These are phyloP conservation scores for Lophius americanus DNA, from an alignment of 2,797 vertebrate genomes.

Conservation along the genomic window DNA sequence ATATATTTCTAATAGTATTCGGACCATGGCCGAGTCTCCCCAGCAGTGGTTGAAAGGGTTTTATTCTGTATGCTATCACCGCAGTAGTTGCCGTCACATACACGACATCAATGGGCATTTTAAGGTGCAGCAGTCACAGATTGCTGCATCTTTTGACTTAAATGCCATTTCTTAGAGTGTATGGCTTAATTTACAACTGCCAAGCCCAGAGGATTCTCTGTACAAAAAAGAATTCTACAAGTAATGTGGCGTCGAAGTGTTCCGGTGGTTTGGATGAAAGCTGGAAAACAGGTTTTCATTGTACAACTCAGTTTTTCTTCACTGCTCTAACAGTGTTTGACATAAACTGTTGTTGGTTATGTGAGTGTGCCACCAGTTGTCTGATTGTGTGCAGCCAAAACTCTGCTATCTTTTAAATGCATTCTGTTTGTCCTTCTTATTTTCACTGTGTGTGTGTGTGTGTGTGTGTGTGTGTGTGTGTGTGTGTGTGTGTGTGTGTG, in stretches of 20 bases:
- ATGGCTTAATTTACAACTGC: constrained; percentile 39
- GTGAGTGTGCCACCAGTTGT: constrained; percentile 6
- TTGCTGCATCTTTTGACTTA: constrained; percentile 28
- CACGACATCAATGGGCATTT: constrained; percentile 50
- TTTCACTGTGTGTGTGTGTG: not conserved
- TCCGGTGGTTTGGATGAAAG: constrained; percentile 22
- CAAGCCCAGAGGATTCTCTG: constrained; percentile 24
- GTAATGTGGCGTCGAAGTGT: constrained; percentile 31
- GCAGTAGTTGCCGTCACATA: constrained; percentile 2
- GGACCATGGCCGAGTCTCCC: constrained; percentile 14
- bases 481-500: constrained; percentile 4
- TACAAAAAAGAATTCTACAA: not conserved
- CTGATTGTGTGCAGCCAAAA: constrained; percentile 1
- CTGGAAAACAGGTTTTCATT: constrained; percentile 31
- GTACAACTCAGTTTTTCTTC: constrained; percentile 1
- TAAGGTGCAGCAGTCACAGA: constrained; percentile 7
- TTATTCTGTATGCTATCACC: constrained; percentile 24
- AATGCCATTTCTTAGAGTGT: constrained; percentile 49
- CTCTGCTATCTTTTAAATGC: not conserved
- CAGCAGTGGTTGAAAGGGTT: constrained; percentile 65
- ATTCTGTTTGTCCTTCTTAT: not conserved
- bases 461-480: constrained; percentile 17
- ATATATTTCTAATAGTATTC: constrained; percentile 39
- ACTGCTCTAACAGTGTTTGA: not conserved
- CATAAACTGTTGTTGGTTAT: not conserved